A percentile compares a stretch with the other conserved stretches of the same genome.
Evolutionary conservation across 2,797 vertebrate species (phyloP).

Genomic region (Acipenser ruthenus): DNA sequence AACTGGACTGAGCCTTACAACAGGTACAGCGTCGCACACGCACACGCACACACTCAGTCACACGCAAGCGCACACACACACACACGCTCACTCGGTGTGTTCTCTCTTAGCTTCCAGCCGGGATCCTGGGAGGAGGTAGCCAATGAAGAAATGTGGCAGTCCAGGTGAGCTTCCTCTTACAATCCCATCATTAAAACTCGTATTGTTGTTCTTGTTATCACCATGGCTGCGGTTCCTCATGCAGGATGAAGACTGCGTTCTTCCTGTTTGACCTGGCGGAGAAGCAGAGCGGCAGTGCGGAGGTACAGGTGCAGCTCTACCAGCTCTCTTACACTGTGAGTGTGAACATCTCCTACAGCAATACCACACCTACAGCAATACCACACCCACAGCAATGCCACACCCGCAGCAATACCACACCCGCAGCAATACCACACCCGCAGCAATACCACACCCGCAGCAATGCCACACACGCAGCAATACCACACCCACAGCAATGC

Average conservation of each 20-base stretch:
- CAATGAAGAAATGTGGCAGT: conserved; percentile 99
- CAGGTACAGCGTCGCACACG: conserved; percentile 51
- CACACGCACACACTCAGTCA: conserved; percentile 46
- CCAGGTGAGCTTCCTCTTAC: conserved; percentile 71
- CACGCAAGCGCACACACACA: conserved; percentile 29
- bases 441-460: too few species aligned
- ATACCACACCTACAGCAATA: too few species aligned
- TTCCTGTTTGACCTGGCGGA: conserved; percentile 92
- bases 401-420: too few species aligned
- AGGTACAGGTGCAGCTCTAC: conserved; percentile 50
- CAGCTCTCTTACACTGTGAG: conserved; percentile 66
- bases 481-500: too few species aligned
- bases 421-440: too few species aligned
- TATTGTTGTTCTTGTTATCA: conserved; percentile 32
- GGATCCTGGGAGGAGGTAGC: conserved; percentile 90
- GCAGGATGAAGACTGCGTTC: conserved; percentile 95
- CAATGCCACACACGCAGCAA: too few species aligned
- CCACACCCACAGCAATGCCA: too few species aligned
- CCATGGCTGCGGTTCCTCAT: too few species aligned
- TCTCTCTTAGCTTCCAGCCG: conserved; percentile 69
- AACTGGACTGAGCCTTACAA: conserved; percentile 81
- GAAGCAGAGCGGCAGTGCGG: conserved; percentile 43
- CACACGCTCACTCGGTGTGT: conserved; percentile 29
- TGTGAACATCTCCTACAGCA: conserved; percentile 9
- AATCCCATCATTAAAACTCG: conserved; percentile 44